phyloP scores from a whole-genome alignment of 2,797 vertebrate species.

The Danio tinwini region DNA sequence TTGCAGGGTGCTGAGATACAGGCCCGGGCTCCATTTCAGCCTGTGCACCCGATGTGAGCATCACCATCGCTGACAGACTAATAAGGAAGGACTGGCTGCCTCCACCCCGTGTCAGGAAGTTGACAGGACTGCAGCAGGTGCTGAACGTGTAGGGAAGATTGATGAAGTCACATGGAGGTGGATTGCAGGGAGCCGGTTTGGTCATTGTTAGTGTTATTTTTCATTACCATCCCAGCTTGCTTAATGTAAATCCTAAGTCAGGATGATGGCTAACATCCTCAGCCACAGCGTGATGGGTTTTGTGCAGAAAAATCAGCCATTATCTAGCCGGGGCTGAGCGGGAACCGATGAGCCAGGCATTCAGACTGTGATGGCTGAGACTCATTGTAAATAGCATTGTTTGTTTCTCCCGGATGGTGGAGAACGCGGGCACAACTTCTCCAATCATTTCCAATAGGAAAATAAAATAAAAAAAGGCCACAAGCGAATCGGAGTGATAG shows the following conservation, averaged over 20 bases:
- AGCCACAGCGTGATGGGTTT: slow-evolving; percentile 33
- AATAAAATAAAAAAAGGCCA: slow-evolving; percentile 42
- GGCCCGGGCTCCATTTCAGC: slow-evolving; percentile 59
- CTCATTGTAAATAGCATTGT: slow-evolving; percentile 45
- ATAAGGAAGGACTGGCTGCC: slow-evolving; percentile 64
- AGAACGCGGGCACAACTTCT: slow-evolving; percentile 30
- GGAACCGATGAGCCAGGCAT: slow-evolving; percentile 24
- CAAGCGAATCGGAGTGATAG: slow-evolving; percentile 15
- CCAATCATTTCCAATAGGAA: slow-evolving; percentile 48
- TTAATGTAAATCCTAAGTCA: slow-evolving; percentile 54
- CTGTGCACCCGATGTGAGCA: slow-evolving; percentile 47
- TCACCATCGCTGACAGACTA: slow-evolving; percentile 61
- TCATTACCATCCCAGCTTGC: slow-evolving; percentile 47
- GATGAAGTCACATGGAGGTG: slow-evolving; percentile 63
- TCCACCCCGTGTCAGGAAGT: slow-evolving; percentile 62
- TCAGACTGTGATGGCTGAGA: slow-evolving; percentile 39
- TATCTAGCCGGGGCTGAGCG: slow-evolving; percentile 30
- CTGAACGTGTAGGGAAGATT: slow-evolving; percentile 66
- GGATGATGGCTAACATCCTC: slow-evolving; percentile 52
- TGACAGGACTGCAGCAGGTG: slow-evolving; percentile 65
- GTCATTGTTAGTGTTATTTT: slow-evolving; percentile 61
- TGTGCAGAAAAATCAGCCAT: slow-evolving; percentile 34
- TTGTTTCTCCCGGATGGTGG: slow-evolving; percentile 37
- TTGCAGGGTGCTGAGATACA: slow-evolving; percentile 33
- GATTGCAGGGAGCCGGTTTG: slow-evolving; percentile 55